phyloP scores from a whole-genome alignment of 2,113 vertebrate species.

The Gnathonemus echidnorhynchus region DNA sequence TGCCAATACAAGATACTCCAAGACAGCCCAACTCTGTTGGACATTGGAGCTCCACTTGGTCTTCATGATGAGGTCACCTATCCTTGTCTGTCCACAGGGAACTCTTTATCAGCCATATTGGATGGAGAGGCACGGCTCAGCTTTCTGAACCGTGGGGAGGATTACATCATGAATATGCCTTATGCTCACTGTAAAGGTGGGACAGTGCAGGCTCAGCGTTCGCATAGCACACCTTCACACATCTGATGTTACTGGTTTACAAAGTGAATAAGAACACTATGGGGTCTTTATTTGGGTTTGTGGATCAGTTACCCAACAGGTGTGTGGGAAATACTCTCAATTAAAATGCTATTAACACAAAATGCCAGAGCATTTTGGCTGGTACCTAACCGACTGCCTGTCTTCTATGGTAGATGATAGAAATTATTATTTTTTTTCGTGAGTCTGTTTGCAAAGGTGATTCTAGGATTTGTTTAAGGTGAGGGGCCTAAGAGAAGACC shows the following conservation, averaged over 20 bases:
- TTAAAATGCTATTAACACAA: neutral
- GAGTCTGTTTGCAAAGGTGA: neutral
- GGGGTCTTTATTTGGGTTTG: neutral
- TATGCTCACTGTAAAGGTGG: constrained; percentile 98
- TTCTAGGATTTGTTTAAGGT: neutral
- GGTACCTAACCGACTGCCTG: neutral
- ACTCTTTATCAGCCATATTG: constrained; percentile 91
- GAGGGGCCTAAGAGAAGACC: neutral
- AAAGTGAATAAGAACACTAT: neutral
- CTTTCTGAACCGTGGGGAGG: constrained; percentile 91
- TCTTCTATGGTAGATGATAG: neutral
- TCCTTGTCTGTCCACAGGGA: constrained; percentile 68
- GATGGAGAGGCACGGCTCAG: constrained; percentile 90
- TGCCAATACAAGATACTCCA: neutral
- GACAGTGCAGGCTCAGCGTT: neutral
- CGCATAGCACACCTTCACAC: neutral
- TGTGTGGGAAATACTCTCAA: neutral
- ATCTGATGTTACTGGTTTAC: neutral
- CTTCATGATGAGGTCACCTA: neutral
- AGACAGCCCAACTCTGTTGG: neutral
- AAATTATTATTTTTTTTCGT: neutral
- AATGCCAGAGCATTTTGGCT: neutral
- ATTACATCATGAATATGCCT: constrained; percentile 97
- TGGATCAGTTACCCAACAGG: neutral
- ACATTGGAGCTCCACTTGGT: neutral